Percentiles rank a stretch among this genome's conserved stretches.
Evolutionary conservation across 92 coral and sea anemone species (phyloP).

Genomic region (Palythoa grandis): DNA sequence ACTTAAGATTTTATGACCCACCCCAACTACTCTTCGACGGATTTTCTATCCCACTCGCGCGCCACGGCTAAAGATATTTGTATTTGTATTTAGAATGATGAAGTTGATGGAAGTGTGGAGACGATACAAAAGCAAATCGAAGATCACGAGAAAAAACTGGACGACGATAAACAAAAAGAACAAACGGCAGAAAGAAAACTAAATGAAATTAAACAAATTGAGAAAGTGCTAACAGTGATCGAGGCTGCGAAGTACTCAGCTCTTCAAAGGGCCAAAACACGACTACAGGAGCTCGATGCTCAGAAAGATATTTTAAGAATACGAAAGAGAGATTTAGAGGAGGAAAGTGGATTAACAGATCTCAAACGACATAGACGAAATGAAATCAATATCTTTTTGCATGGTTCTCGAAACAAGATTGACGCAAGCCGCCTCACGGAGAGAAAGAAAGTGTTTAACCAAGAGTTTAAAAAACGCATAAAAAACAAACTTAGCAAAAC

Average conservation of each 20-base stretch:
- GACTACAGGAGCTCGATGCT: conserved; percentile 61
- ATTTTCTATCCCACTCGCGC: no score
- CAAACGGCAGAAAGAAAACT: conserved; percentile 82
- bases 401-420: conserved; percentile 81
- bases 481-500: conserved; percentile 13
- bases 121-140: conserved; percentile 53
- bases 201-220: conserved; percentile 80
- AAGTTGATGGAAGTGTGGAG: conserved; percentile 9
- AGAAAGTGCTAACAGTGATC: conserved; percentile 85
- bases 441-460: conserved; percentile 27
- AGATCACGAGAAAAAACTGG: conserved; percentile 71
- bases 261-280: conserved; percentile 75
- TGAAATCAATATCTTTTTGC: conserved; percentile 82
- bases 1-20: no score
- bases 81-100: conserved; percentile 12
- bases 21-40: no score
- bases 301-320: conserved; percentile 60
- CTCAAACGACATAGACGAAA: conserved; percentile 64
- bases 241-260: conserved; percentile 96
- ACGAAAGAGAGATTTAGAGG: conserved; percentile 79
- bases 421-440: conserved; percentile 72
- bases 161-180: conserved; percentile 75
- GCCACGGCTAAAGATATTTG: background rate
- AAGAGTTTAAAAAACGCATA: background rate
- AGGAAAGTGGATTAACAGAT: conserved; percentile 63